Base-by-base conservation (phyloP, 2,113 vertebrate species). In the Sula dactylatra region DNA sequence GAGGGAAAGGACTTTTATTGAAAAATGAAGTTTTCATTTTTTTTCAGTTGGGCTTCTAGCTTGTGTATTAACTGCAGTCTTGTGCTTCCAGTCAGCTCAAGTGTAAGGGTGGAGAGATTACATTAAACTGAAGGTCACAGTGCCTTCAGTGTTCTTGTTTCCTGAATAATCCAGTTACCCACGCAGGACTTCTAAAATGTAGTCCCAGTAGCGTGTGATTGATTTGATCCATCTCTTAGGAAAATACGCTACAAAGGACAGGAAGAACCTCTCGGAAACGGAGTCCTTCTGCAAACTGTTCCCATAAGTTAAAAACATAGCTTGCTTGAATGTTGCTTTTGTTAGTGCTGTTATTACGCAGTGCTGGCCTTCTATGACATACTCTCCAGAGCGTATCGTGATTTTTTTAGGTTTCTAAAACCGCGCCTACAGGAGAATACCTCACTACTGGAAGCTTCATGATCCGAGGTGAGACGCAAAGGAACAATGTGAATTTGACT, bases 381-480 rank as follows among this genome's bases (percentile, higher is more conserved):
- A 1, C 19, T n/a, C 50, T 38, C 52, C 9, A 25, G 3, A 32
- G 19, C 20, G 10, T 20, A 0, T 73, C 4, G 0, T 78, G 31
- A 17, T 47, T 83, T 70, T 73, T 88, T 38, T 27, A 99, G 99
- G 99, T 99, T 58, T 99, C 99, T 59, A 99, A 99, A 97, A 99
- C 99, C 2, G 99, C 99, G 36, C 99, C 99, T 31, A 99, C 99
- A 3, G 99, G 99, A 98, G 99, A 99, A 80, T 99, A 99, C 87
- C 98, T 99, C 96, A 99, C 99, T 47, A 99, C 99, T 42, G 99
- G 99, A 81, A 99, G 99, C 95, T 99, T 99, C 98, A 99, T 99
- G 99, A 99, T 99, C 95, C 98, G 99, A 99, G 99, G 99, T 99
- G 97, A 98, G 96, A 47, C n/a, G 3, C 62, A 4, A 20, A 29